Evolutionary conservation across 1,140 invertebrate genomes (phyloP).

Genomic region (Drosophila leontia): DNA sequence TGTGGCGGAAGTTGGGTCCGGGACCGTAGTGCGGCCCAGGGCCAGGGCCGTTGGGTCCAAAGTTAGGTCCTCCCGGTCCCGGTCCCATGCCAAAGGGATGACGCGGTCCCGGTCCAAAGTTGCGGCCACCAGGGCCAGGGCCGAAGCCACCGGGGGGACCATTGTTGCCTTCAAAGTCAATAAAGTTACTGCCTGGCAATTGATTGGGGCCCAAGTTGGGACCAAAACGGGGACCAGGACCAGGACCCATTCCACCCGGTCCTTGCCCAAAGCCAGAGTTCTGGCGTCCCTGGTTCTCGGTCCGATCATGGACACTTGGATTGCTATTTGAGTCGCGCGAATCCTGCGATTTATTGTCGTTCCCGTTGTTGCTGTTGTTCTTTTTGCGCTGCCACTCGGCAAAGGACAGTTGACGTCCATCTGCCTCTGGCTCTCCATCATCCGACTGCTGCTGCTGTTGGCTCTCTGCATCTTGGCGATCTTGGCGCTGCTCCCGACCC

Average conservation of each 20-base stretch:
- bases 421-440: not conserved
- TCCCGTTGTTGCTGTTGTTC: conserved; percentile 48
- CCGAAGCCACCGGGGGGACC: conserved; percentile 2
- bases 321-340: not conserved
- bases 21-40: conserved; percentile 38
- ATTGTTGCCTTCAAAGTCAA: conserved; percentile 1
- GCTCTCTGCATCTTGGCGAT: conserved; percentile 9
- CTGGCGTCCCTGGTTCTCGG: not conserved
- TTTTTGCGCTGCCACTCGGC: conserved; percentile 75
- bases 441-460: conserved; percentile 3
- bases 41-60: conserved; percentile 47
- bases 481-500: conserved; percentile 29
- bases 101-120: conserved; percentile 16
- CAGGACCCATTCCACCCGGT: conserved; percentile 10
- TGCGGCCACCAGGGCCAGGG: conserved; percentile 25
- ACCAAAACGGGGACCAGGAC: conserved; percentile 15
- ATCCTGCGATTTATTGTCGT: conserved; percentile 16
- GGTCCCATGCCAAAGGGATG: not conserved
- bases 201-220: conserved; percentile 21
- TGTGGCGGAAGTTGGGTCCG: conserved; percentile 34
- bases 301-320: not conserved
- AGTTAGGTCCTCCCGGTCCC: conserved; percentile 22
- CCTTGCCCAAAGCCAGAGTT: not conserved
- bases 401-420: conserved; percentile 53
- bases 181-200: not conserved